These are phyloP conservation scores for Palythoa grandiflora DNA, from an alignment of 92 coral and sea anemone species.

Conservation along the genomic window DNA sequence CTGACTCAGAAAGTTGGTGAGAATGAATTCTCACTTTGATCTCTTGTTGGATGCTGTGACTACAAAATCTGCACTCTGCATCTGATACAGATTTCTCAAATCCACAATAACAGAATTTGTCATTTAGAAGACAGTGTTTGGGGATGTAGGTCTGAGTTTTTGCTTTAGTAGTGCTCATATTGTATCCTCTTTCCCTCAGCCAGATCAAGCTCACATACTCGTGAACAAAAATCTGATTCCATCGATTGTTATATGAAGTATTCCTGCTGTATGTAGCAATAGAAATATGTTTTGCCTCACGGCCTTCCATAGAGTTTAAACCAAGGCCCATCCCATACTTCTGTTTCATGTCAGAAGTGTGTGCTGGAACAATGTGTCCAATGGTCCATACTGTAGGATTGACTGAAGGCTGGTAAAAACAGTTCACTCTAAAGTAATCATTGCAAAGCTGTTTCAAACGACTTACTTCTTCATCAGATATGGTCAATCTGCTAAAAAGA, in stretches of 20 bases:
- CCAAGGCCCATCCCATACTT: slow-evolving; percentile 51
- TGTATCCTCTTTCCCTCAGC: slow-evolving; percentile 31
- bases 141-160: neutral
- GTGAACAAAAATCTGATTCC: slow-evolving; percentile 44
- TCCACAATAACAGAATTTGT: slow-evolving; percentile 7
- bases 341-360: slow-evolving; percentile 37
- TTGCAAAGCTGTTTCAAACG: slow-evolving; percentile 25
- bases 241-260: slow-evolving; percentile 26
- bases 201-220: slow-evolving; percentile 41
- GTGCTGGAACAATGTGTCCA: slow-evolving; percentile 42
- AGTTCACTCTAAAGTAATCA: slow-evolving; percentile 28
- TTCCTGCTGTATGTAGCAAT: slow-evolving; percentile 31
- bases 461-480: slow-evolving; percentile 30
- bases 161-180: neutral
- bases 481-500: slow-evolving; percentile 5
- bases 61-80: slow-evolving; percentile 8
- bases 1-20: neutral
- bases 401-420: slow-evolving; percentile 4
- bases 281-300: slow-evolving; percentile 51
- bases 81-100: slow-evolving; percentile 3
- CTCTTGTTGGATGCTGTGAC: neutral
- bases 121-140: neutral
- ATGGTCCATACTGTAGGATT: slow-evolving; percentile 56
- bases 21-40: neutral
- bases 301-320: slow-evolving; percentile 55